phyloP scores from a whole-genome alignment of 2,888 invertebrate genomes.

The Melanostoma scalare region DNA sequence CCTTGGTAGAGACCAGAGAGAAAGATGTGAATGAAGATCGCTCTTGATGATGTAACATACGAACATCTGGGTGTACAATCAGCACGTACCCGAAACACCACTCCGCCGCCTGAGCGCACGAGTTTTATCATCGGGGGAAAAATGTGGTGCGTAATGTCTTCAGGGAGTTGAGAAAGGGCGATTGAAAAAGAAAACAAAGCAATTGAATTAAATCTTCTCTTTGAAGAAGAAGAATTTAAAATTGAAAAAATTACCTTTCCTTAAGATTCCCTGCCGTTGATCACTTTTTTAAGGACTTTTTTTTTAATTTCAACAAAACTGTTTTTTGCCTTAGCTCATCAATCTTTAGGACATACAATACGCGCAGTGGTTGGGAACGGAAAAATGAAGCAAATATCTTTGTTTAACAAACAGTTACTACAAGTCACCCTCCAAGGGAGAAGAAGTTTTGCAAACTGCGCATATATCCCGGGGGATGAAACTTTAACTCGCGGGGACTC shows the following conservation, averaged over 20 bases:
- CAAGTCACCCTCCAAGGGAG: constrained; percentile 51
- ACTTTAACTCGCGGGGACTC: constrained; percentile 17
- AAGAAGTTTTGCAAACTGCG: constrained; percentile 48
- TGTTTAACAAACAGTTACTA: neutral
- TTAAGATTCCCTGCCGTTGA: constrained; percentile 50
- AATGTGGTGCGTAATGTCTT: constrained; percentile 59
- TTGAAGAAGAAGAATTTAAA: constrained; percentile 33
- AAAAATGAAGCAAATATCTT: neutral
- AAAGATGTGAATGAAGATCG: constrained; percentile 51
- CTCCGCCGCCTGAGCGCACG: constrained; percentile 53
- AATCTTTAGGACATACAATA: constrained; percentile 66
- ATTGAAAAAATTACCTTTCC: neutral
- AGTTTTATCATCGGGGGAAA: constrained; percentile 44
- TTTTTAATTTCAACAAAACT: constrained; percentile 17
- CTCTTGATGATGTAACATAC: constrained; percentile 18
- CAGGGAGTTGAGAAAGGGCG: constrained; percentile 54
- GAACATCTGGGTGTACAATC: constrained; percentile 71
- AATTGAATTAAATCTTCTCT: constrained; percentile 59
- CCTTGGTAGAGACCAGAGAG: constrained; percentile 36
- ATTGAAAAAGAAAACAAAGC: constrained; percentile 28
- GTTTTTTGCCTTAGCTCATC: constrained; percentile 30
- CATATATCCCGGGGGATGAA: constrained; percentile 28
- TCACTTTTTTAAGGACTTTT: constrained; percentile 66
- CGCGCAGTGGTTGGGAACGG: neutral
- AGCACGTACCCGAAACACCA: constrained; percentile 65